Evolutionary conservation across 2,797 vertebrate genomes (phyloP).

Genomic region (Hydrocynus forskahlii): DNA sequence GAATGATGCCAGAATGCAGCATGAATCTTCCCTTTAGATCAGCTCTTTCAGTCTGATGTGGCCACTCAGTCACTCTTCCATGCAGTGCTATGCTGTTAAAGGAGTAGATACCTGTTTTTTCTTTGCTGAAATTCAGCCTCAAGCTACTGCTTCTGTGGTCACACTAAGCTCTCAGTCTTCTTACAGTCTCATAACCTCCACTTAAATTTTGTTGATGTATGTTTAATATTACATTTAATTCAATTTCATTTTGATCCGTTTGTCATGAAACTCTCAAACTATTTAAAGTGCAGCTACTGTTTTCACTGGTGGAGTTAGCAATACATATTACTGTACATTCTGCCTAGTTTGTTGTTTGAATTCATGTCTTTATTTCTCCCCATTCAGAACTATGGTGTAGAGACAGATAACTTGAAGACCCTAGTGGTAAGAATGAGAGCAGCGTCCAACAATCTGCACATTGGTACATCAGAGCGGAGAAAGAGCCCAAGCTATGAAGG

Average conservation of each 20-base stretch:
- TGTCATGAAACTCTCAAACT: too few relatives aligned
- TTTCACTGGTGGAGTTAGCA: too few relatives aligned
- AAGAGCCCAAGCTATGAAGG: slow-evolving; percentile 85
- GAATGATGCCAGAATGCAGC: slow-evolving; percentile 32
- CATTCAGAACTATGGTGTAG: slow-evolving; percentile 93
- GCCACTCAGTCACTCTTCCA: neutral
- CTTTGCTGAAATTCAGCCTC: neutral
- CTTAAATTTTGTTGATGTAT: too few relatives aligned
- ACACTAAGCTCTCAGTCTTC: neutral
- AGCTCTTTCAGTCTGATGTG: slow-evolving; percentile 22
- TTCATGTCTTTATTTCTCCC: neutral
- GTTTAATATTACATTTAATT: too few relatives aligned
- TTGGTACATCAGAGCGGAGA: slow-evolving; percentile 85
- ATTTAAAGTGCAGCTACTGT: too few relatives aligned
- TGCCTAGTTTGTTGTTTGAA: neutral
- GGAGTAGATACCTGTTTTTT: neutral
- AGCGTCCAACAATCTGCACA: slow-evolving; percentile 88
- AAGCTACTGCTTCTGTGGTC: neutral
- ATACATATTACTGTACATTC: too few relatives aligned
- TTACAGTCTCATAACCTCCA: neutral
- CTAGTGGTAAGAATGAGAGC: slow-evolving; percentile 90
- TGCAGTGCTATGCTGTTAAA: neutral
- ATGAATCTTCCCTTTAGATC: slow-evolving; percentile 34
- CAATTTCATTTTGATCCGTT: too few relatives aligned
- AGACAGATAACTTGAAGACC: slow-evolving; percentile 94